Base-by-base conservation (phyloP, 2,797 vertebrate species). In the Distichodus sexfasciatus region DNA sequence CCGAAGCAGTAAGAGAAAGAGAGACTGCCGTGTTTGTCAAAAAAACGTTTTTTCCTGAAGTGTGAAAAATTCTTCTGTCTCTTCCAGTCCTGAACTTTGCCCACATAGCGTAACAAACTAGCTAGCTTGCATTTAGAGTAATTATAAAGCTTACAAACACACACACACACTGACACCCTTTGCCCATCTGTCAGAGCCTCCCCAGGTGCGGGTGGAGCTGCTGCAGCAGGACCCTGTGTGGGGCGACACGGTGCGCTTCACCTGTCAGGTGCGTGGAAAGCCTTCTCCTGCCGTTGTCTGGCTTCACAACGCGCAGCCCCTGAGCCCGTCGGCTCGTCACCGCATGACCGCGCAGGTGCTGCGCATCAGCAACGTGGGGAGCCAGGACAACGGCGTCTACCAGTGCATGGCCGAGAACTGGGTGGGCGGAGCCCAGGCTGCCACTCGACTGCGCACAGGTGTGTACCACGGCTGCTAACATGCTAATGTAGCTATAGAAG, bases 371-470 rank as follows among this genome's bases (percentile, higher is more conserved):
- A 92, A 90, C 0, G 93, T 96, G 64, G 94, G 94, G 53, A 92
- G 93, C 0, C 93, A 96, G 83, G 96, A 99, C 0, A 93, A 96
- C 0, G 97, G 97, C 0, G 90, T 99, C 62, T 99, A 99, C 87
- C 97, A 99, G 81, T 99, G 97, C 86, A 93, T 98, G 94, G 97
- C 94, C 0, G 96, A 98, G 83, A 98, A 98, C 0, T 94, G 91
- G 17, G 94, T 97, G 0, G 96, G 96, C 26, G 97, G 96, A 0
- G 93, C 96, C 0, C 96, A 98, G 51, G 95, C 93, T 0, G 93
- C 96, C 3, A 86, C 93, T 43, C 92, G 91, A 21, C 92, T 98
- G 54, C 88, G 93, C 77, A 95, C 93, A 0, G 93, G 97, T 98
- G 74, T 74, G 91, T 26, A 28, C 31, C 11, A 48, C 14, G 9